These are phyloP conservation scores for roundworm (Caenorhabditis elegans) DNA, from an alignment of 1,140 invertebrate genomes.

Conservation along the genomic window DNA sequence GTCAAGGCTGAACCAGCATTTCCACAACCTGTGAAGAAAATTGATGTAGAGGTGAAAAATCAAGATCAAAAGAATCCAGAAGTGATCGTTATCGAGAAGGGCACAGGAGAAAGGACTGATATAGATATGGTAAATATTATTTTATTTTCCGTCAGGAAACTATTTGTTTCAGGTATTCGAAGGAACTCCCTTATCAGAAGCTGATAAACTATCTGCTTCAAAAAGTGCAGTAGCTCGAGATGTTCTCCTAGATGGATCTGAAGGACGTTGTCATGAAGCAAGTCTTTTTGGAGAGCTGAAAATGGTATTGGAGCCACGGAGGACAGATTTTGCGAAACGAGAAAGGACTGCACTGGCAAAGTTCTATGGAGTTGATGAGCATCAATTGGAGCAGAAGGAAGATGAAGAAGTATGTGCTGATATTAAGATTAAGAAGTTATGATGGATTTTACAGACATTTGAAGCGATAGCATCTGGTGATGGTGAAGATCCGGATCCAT, in stretches of 20 bases:
- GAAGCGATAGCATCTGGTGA: neutral
- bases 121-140: neutral
- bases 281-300: neutral
- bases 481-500: neutral
- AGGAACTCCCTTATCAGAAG: neutral
- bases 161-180: neutral
- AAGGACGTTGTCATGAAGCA: neutral
- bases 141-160: neutral
- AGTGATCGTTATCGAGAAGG: neutral
- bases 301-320: neutral
- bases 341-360: constrained; percentile 5
- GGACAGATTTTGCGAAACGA: neutral
- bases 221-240: neutral
- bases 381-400: neutral
- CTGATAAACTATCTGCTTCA: neutral
- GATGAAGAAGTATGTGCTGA: neutral
- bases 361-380: neutral
- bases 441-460: neutral
- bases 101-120: neutral
- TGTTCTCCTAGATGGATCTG: constrained; percentile 9
- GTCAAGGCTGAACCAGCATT: neutral
- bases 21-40: neutral
- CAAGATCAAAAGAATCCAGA: neutral
- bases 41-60: neutral
- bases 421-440: neutral